Evolutionary conservation across 2,888 invertebrate genomes (phyloP).

Genomic region (Calephelis perditalis): DNA sequence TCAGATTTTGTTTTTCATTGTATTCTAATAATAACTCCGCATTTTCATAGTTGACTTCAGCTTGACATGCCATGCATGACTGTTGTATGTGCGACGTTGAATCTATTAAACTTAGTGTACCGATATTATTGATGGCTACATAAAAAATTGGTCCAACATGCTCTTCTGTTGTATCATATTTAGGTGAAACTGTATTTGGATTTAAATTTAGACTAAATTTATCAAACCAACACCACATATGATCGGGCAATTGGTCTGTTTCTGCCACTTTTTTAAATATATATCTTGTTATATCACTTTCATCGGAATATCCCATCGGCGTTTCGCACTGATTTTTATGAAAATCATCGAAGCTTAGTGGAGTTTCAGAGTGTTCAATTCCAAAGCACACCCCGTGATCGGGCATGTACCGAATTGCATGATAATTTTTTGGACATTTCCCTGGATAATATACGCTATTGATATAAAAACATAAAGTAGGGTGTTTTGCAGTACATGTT

Average conservation of each 20-base stretch:
- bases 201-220: background rate
- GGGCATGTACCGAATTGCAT: conserved; percentile 51
- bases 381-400: conserved; percentile 57
- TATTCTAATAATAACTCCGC: conserved; percentile 58
- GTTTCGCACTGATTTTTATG: conserved; percentile 41
- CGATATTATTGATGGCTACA: conserved; percentile 51
- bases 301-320: conserved; percentile 44
- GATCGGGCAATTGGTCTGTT: conserved; percentile 37
- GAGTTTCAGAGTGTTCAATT: conserved; percentile 45
- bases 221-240: conserved; percentile 58
- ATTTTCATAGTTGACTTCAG: conserved; percentile 43
- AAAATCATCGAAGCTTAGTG: conserved; percentile 48
- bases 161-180: conserved; percentile 1
- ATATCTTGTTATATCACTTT: conserved; percentile 43
- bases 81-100: conserved; percentile 32
- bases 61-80: conserved; percentile 62
- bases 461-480: conserved; percentile 59
- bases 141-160: conserved; percentile 28
- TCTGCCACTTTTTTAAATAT: conserved; percentile 55
- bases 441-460: conserved; percentile 53
- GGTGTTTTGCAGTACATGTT: conserved; percentile 46
- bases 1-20: conserved; percentile 40
- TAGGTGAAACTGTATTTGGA: background rate
- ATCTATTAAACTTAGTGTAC: conserved; percentile 43
- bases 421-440: conserved; percentile 57